These are phyloP conservation scores for Platycnemis pennipes DNA, from an alignment of 2,888 invertebrate species.

Conservation along the genomic window DNA sequence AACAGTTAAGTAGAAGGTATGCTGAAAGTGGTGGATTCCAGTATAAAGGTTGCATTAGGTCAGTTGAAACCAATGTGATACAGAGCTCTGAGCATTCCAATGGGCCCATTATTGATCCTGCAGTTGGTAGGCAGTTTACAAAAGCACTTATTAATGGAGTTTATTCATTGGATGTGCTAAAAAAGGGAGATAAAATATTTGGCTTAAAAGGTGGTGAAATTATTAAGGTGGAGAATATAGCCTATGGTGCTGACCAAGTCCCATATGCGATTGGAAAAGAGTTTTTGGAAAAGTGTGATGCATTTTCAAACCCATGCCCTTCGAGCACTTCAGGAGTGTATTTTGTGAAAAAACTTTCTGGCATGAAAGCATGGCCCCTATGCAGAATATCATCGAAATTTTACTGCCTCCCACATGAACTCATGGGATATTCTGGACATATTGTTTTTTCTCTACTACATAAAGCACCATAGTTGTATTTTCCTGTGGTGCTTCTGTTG, in stretches of 20 bases:
- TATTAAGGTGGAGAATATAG: not conserved
- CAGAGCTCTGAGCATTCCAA: not conserved
- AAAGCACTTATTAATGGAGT: not conserved
- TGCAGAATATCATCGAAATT: not conserved
- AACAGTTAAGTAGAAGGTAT: slow-evolving; percentile 40
- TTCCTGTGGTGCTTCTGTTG: not conserved
- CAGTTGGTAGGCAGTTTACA: not conserved
- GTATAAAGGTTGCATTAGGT: not conserved
- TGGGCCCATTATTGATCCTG: not conserved
- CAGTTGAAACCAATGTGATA: not conserved
- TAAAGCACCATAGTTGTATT: not conserved
- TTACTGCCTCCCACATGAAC: not conserved
- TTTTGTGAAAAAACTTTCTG: not conserved
- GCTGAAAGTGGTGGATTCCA: not conserved
- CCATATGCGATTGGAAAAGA: not conserved
- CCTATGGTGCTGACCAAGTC: not conserved
- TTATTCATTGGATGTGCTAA: not conserved
- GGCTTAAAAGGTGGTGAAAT: not conserved
- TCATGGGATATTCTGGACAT: not conserved
- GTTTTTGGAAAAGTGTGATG: not conserved
- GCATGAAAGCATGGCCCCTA: not conserved
- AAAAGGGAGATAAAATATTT: not conserved
- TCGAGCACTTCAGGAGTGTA: not conserved
- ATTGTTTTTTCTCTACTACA: not conserved
- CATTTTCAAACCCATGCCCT: not conserved